Base-by-base conservation (phyloP, 2,888 invertebrate species). In the Ophioninae sp. region DNA sequence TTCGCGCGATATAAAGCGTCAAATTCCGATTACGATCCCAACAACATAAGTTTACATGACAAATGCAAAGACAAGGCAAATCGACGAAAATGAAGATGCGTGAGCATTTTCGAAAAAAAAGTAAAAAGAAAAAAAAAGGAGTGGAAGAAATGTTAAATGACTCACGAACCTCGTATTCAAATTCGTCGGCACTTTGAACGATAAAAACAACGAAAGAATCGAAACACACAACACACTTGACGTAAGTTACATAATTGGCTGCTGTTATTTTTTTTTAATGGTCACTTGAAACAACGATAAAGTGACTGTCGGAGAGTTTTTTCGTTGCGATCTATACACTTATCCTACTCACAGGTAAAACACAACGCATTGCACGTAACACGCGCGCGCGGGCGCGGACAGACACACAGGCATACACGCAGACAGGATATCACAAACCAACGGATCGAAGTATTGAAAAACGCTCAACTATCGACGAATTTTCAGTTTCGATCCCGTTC, bases 241-340 rank as follows among this genome's bases (percentile, higher is more conserved):
- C 59, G 39, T 41, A 6, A 41, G 76, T 76, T 76, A 76, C 76
- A 76, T 76, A 59, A 76, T 68, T 67, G 20, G 59, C 68, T 59
- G 20, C 41, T 56, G 17, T 8, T 70, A 23, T 7, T 23, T n/a
- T 57, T 61, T 44, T 41, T 68, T 61, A 61, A 17, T 64, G 64
- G 8, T 70, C 30, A 30, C 57, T 70, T 44, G 20, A 57, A 70
- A 70, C 57, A 76, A 23, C 41, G 50, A 64, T 20, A 41, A 50
- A 21, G 50, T 62, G 61, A 44, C 37, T 50, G 61, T 77, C 62
- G 30, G n/a, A 6, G 44, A 50, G 61, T 61, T 59, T 44, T 21
- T 68, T 21, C 62, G 50, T 74, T 50, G 44, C 68, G 50, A 50
- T 23, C 50, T 13, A 68, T 44, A 68, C 23, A 68, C 39, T 21